Evolutionary conservation across 2,113 vertebrate species (phyloP), one percentile per base, ranked within the genome.

Genomic region (Lamprotornis superbus): DNA sequence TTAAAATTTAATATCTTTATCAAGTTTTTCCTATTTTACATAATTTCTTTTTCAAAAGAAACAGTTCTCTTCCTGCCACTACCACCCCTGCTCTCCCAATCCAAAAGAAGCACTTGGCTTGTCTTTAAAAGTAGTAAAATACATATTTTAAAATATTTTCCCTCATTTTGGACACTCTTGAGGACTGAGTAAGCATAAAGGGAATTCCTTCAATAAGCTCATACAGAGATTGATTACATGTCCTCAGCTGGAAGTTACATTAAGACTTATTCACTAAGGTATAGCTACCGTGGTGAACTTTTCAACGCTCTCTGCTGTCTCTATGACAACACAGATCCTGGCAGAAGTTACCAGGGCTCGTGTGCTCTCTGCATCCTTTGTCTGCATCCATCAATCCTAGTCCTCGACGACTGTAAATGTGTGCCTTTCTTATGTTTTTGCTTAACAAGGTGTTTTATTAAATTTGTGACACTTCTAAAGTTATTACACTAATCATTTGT

Each of bases 211-310:
- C 96, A 96, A 91, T 96, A 95, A 95, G 90, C 91, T 95, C 68
- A 75, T 94, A 90, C 89, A 53, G 87, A 97, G 95, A 94, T 95
- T 92, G 96, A 95, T 97, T 95, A 73, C 95, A 81, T 76, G 60
- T 95, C 95, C 95, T 97, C 96, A 96, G 94, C 93, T 97, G 96
- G 92, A 95, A 87, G 96, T 95, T 95, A 81, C 93, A 89, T 95
- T 96, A 97, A 93, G 87, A 88, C 89, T 94, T 94, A 94, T 86
- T 94, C 95, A 75, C 96, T 86, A 76, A 96, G 93, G 94, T 96
- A 91, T 91, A 89, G 86, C 93, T 96, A 91, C 86, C 4, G n/a
- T 83, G 52, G 94, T 93, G 95, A 95, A 92, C 96, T 94, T 96
- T 90, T 93, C 93, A 77, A 78, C 8, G 11, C 83, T 91, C 79